These are phyloP conservation scores for Platysternon megacephalum DNA, from an alignment of 2,113 vertebrate genomes.

Conservation along the genomic window DNA sequence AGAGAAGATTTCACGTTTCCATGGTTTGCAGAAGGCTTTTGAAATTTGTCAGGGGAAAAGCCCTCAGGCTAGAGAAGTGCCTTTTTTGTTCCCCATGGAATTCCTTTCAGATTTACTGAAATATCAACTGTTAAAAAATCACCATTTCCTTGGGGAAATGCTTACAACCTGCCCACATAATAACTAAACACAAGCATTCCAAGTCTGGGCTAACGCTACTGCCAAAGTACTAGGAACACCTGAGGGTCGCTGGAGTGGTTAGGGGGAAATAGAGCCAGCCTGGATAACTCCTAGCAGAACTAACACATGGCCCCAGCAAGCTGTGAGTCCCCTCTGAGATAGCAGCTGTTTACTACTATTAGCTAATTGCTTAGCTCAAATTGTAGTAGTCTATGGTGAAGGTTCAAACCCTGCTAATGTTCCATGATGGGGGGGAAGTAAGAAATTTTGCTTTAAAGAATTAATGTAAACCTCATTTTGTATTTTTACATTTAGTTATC, in stretches of 20 bases:
- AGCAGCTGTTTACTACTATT: slow-evolving; percentile 7
- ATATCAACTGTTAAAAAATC: not conserved
- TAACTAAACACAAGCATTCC: slow-evolving; percentile 6
- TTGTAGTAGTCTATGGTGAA: not conserved
- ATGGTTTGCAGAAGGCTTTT: not conserved
- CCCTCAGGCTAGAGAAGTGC: not conserved
- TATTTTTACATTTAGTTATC: not conserved
- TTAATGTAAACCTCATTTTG: not conserved
- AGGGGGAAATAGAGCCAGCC: fast-evolving
- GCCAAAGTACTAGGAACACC: not conserved
- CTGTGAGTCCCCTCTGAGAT: not conserved
- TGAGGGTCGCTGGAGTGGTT: not conserved
- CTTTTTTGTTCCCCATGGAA: not conserved
- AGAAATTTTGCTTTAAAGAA: not conserved
- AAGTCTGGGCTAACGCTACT: not conserved
- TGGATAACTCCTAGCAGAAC: not conserved
- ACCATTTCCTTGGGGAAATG: not conserved
- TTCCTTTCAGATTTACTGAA: slow-evolving; percentile 11
- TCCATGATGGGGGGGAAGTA: not conserved
- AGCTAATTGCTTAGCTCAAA: not conserved
- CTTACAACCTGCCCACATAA: not conserved
- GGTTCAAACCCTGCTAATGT: slow-evolving; percentile 1
- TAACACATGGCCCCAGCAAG: not conserved
- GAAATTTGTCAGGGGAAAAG: slow-evolving; percentile 23
- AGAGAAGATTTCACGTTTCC: not conserved